Conservation (phyloP, 1,140 invertebrate species). For the Aphaenogaster rudis region DNA sequence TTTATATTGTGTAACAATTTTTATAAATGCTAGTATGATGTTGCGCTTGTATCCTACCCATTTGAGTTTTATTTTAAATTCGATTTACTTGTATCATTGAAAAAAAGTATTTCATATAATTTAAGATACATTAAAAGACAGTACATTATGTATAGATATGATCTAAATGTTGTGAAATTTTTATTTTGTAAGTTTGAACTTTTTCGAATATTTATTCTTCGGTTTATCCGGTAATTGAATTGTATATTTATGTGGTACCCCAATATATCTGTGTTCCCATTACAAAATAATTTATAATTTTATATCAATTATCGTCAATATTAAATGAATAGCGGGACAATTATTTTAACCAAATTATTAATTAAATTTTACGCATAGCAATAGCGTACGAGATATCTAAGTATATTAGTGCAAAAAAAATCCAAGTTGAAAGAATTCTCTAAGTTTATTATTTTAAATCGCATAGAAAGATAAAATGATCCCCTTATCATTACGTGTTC, state of each 20-base stretch:
- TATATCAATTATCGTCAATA: not conserved
- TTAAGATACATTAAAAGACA: constrained; percentile 18
- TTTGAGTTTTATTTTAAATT: constrained; percentile 23
- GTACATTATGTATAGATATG: constrained; percentile 15
- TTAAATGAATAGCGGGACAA: constrained; percentile 25
- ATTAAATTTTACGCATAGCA: not conserved
- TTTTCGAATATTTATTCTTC: constrained; percentile 11
- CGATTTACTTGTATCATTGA: not conserved
- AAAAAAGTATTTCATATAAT: constrained; percentile 18
- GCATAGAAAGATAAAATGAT: constrained; percentile 71
- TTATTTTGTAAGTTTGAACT: constrained; percentile 15
- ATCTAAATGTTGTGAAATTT: constrained; percentile 21
- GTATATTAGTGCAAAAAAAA: constrained; percentile 33
- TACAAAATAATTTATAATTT: constrained; percentile 41
- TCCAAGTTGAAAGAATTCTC: constrained; percentile 47
- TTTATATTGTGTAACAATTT: constrained; percentile 54
- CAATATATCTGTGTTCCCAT: constrained; percentile 36
- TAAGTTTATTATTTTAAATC: constrained; percentile 62
- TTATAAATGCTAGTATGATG: constrained; percentile 52
- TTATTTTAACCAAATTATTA: constrained; percentile 20
- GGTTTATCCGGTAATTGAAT: not conserved
- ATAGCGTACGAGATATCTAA: constrained; percentile 11
- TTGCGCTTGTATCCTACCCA: not conserved
- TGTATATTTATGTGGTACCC: constrained; percentile 3
- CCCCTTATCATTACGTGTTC: constrained; percentile 58